Conservation (phyloP, 2,113 vertebrate species). For the Limanda limanda region DNA sequence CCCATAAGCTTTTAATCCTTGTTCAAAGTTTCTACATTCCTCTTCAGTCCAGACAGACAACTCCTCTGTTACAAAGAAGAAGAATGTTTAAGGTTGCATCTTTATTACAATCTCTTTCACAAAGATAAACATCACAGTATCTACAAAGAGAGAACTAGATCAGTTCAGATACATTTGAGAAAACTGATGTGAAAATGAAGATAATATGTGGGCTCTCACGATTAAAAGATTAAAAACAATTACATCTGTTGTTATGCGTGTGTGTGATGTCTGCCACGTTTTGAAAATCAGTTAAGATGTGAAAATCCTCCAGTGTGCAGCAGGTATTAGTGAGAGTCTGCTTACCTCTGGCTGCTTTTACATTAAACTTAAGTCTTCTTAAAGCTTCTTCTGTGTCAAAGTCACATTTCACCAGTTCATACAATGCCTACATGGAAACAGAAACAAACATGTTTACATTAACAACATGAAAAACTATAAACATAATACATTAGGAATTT, state of each 20-base stretch:
- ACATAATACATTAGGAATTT: neutral
- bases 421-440: slow-evolving; percentile 87
- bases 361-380: slow-evolving; percentile 92
- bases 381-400: slow-evolving; percentile 96
- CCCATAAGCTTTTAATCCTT: slow-evolving; percentile 94
- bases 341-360: slow-evolving; percentile 95
- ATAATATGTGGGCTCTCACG: too few relatives aligned
- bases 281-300: too few relatives aligned
- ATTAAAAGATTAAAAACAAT: too few relatives aligned
- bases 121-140: neutral
- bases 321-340: neutral
- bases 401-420: slow-evolving; percentile 96
- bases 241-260: neutral
- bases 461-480: neutral
- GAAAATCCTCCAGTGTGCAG: too few relatives aligned
- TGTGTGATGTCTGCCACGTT: too few relatives aligned
- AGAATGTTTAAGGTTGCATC: slow-evolving; percentile 14
- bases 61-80: slow-evolving; percentile 85
- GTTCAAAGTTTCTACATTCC: slow-evolving; percentile 96
- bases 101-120: neutral
- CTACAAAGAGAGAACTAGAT: neutral
- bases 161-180: neutral
- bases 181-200: neutral
- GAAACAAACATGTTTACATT: neutral
- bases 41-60: slow-evolving; percentile 97